Base-by-base conservation (phyloP, 2,113 vertebrate genomes). In the Charadrius vociferus region DNA sequence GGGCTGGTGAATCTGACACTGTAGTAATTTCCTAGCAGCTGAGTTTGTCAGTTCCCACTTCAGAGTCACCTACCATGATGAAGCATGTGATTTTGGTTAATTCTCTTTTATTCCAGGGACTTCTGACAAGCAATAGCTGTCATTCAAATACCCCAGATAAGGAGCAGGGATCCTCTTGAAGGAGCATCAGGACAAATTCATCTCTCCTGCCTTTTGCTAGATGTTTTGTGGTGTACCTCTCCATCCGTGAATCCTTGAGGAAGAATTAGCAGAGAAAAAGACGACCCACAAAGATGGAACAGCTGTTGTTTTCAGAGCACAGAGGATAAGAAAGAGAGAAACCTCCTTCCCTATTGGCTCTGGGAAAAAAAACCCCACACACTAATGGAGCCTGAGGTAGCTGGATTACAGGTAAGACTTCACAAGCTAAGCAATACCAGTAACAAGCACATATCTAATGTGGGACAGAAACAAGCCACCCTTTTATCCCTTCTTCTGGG, bases 241-340 rank as follows among this genome's bases (percentile, higher is more conserved):
- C 66, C 63, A 81, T 32, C 65, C 74, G n/a, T 34, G 68, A 86
- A 77, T 55, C 72, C 58, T 84, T 1, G 1, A 83, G 67, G 55
- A 84, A 83, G 36, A 63, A 95, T 68, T 63, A 81, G 29, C 47
- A 73, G 41, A 80, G 58, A 62, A 58, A 82, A 88, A 81, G 74
- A 70, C 3, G 36, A 62, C n/a, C 9, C 23, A 19, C 13, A 68
- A n/a, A 92, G 75, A 52, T 17, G 53, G 59, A 87, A 59, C 32
- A 50, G 56, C 24, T 58, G 65, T 18, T 73, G 22, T 49, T 79
- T 81, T 72, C 66, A 63, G 50, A 95, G 43, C 37, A 74, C 13
- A 55, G 26, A 82, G 49, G 27, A 58, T n/a, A 52, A 63, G 61
- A 47, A 24, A 67, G 30, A 87, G 29, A 70, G 36, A 68, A n/a